Evolutionary conservation across 2,888 invertebrate genomes (phyloP).

Genomic region (Antheraea assamensis): DNA sequence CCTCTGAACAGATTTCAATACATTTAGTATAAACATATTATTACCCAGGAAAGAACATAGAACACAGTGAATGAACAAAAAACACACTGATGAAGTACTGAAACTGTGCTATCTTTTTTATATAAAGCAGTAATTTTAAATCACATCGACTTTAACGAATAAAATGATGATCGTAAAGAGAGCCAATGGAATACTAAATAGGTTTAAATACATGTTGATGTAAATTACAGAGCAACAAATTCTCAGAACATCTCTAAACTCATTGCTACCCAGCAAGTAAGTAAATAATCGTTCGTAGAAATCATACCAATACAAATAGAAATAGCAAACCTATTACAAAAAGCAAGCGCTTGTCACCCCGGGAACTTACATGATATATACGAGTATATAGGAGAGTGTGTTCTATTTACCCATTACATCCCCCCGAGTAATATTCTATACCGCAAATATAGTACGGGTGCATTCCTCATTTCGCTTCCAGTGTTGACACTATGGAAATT

Average conservation of each 20-base stretch:
- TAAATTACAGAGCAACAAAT: not conserved
- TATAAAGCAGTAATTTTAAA: too few species aligned
- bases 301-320: not conserved
- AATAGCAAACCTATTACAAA: not conserved
- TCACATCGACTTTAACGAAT: too few species aligned
- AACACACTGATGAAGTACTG: too few species aligned
- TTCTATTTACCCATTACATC: slow-evolving; percentile 35
- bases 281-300: not conserved
- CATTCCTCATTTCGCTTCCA: slow-evolving; percentile 55
- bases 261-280: not conserved
- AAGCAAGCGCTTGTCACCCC: not conserved
- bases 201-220: too few species aligned
- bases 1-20: too few species aligned
- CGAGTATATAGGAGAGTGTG: not conserved
- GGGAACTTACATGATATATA: not conserved
- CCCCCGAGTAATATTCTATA: slow-evolving; percentile 41
- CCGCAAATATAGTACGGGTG: slow-evolving; percentile 35
- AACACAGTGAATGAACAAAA: too few species aligned
- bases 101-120: too few species aligned
- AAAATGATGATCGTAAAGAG: too few species aligned
- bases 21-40: too few species aligned
- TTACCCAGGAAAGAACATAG: too few species aligned
- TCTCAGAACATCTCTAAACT: not conserved
- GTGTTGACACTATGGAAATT: slow-evolving; percentile 71
- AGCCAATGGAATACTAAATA: too few species aligned